Conservation (phyloP, 2,888 invertebrate genomes). For the Polia nebulosa region DNA sequence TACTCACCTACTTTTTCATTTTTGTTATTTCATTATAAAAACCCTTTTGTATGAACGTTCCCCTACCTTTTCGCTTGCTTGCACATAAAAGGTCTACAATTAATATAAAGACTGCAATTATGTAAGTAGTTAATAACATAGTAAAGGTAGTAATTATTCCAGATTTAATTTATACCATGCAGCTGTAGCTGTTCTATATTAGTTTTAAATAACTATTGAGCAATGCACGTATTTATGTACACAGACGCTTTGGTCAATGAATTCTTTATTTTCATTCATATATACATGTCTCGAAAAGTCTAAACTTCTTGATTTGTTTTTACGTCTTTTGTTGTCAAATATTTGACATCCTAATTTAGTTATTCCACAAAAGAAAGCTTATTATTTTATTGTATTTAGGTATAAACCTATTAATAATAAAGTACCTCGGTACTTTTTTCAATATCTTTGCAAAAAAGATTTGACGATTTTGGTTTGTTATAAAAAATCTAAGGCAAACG, state of each 20-base stretch:
- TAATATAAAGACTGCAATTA: conserved; percentile 55
- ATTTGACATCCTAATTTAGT: too few species aligned
- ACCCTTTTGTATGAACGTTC: conserved; percentile 21
- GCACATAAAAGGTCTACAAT: conserved; percentile 52
- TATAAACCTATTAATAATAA: too few species aligned
- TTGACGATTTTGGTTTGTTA: too few species aligned
- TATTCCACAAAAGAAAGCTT: too few species aligned
- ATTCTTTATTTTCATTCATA: too few species aligned
- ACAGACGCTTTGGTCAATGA: too few species aligned
- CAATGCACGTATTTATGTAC: background rate
- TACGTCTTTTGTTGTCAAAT: too few species aligned
- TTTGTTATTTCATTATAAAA: background rate
- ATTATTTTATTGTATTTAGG: too few species aligned
- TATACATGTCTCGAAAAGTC: background rate
- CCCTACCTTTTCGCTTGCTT: conserved; percentile 41
- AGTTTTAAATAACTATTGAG: conserved; percentile 6
- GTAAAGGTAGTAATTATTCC: conserved; percentile 42
- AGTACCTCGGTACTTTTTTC: too few species aligned
- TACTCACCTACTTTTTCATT: background rate
- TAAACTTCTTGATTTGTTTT: background rate
- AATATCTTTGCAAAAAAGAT: too few species aligned
- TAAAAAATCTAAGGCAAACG: conserved; percentile 15
- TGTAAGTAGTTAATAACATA: conserved; percentile 50
- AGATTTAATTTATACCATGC: conserved; percentile 55
- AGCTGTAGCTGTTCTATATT: conserved; percentile 35